Evolutionary conservation across 2,888 invertebrate genomes (phyloP), one percentile per base, ranked within the genome.

Genomic region (Pyrocoelia pectoralis): DNA sequence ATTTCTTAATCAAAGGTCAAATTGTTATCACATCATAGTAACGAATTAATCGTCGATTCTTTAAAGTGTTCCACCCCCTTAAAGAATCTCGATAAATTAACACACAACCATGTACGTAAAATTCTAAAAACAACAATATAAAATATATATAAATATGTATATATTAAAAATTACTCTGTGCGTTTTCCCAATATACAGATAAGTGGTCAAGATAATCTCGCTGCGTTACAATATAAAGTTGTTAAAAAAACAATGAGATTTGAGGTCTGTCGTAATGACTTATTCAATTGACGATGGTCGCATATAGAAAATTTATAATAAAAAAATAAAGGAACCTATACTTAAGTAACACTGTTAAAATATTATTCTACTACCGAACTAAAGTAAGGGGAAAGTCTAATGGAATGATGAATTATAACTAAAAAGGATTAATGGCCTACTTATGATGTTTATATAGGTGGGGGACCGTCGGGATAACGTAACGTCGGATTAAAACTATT

Each of bases 391-490:
- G 57, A 56, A 57, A 50, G 60, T 53, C 43, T 52, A 61, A 52
- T 55, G 63, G 62, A 64, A 60, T 61, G 59, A 51, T 59, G 56
- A 66, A 56, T 50, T 64, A 53, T 46, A 56, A 56, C 56, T 51
- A 66, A 56, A 29, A n/a, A n/a, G n/a, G n/a, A n/a, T n/a, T n/a
- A n/a, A n/a, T n/a, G 14, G 46, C 17, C 29, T 8, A 24, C 13
- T 15, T 18, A 43, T 18, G 14, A n/a, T 12, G 40, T 71, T 77
- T 90, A 96, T 65, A 94, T 88, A 55, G 98, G 97, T 61, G 97
- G 98, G 51, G 96, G 95, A 68, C 97, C 97, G 79, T 97, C 91
- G 15, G 93, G 92, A 83, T 96, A 97, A 62, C 92, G 87, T 72
- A 97, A 85, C 82, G 95, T 91, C 41, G 97, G 96, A 72, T 95